Conservation (phyloP, 2,113 vertebrate species). For the Terrapene triunguis region DNA sequence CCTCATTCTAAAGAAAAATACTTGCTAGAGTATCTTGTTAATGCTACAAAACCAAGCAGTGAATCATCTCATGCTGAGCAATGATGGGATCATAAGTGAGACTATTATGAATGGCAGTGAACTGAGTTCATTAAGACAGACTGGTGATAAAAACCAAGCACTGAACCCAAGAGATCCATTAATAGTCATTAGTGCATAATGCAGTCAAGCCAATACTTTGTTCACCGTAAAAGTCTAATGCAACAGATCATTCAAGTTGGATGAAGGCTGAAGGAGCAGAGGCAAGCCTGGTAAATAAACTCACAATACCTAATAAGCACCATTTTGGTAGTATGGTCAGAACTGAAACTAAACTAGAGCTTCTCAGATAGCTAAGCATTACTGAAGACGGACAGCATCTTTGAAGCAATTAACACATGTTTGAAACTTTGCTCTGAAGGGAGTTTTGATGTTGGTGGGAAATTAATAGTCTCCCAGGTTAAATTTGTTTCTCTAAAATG, state of each 20-base stretch:
- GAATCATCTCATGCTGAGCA: neutral
- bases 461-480: neutral
- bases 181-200: neutral
- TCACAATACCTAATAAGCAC: neutral
- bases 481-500: neutral
- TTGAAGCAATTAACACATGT: neutral
- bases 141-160: neutral
- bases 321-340: neutral
- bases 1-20: neutral
- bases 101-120: neutral
- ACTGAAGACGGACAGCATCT: neutral
- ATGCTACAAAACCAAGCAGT: neutral
- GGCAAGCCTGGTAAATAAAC: neutral
- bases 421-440: neutral
- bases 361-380: neutral
- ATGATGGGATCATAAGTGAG: neutral
- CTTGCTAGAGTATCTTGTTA: neutral
- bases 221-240: neutral
- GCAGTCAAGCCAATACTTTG: neutral
- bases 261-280: neutral
- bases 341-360: neutral
- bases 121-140: neutral
- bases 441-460: neutral
- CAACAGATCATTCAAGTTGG: neutral
- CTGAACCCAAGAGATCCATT: neutral